Base-by-base conservation (phyloP, 2,113 vertebrate genomes). In the Cisticola juncidis region DNA sequence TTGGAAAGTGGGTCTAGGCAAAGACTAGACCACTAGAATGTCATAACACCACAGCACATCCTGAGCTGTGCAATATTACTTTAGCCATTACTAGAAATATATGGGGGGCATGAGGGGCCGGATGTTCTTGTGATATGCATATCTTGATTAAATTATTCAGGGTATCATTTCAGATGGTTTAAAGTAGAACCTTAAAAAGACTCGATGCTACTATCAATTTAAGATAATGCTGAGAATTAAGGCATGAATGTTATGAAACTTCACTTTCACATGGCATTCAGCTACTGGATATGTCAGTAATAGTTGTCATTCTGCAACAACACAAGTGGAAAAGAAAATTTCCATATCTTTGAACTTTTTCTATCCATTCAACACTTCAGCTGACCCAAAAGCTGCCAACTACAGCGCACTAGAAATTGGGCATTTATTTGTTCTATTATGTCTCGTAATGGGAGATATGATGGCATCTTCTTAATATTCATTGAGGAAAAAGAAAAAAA, bases 91-190 rank as follows among this genome's bases (percentile, higher is more conserved):
- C 23, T 19, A 62, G 44, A 71, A 86, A 78, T 44, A 9, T 19
- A 24, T 5, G 9, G 0, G 0, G 13, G 5, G 9, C 4, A 5
- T 13, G 44, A 8, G 7, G 19, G 26, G 9, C 20, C 26, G 15
- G 36, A 3, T 82, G 16, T 71, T 78, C 21, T 29, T 35, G 5
- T 56, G 26, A 22, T 26, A 44, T 20, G 38, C 2, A 5, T 60
- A 7, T 8, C 16, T 53, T 73, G 42, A 70, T 70, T 70, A 57
- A 53, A 68, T 66, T 85, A 19, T 51, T 84, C 14, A 61, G 4
- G 9, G 14, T 60, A 50, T 36, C 9, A 53, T 81, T 73, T 72
- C 20, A 71, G 53, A 29, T 40, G 28, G 8, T 35, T 88, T 86
- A 72, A 76, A 76, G 15, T 22, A 56, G 17, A 79, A 48, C 7